These are phyloP conservation scores for Odontesthes bonariensis DNA, from an alignment of 2,113 vertebrate genomes.

Conservation along the genomic window DNA sequence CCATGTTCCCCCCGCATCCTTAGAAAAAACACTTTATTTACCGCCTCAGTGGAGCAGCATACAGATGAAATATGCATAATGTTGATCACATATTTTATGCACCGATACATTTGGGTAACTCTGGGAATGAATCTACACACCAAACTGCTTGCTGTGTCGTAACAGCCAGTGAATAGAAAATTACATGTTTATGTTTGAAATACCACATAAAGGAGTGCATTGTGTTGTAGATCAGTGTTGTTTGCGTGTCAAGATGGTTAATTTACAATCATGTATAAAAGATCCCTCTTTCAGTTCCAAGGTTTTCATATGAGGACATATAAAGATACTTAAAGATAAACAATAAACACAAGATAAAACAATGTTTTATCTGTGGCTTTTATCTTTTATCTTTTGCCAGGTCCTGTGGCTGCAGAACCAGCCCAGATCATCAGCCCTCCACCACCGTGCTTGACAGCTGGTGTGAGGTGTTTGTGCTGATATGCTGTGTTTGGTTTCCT, in stretches of 20 bases:
- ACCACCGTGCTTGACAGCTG: no score
- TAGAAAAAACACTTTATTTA: background rate
- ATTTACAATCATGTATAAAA: constrained; percentile 1
- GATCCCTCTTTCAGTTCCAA: background rate
- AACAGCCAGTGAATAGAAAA: constrained; percentile 41
- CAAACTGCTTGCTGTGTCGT: constrained; percentile 30
- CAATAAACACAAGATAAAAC: no score
- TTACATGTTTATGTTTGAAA: constrained; percentile 1
- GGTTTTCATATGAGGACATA: no score
- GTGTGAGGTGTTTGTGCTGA: no score
- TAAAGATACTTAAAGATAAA: no score
- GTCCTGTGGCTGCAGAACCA: no score
- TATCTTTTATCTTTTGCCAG: no score
- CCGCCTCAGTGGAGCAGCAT: background rate
- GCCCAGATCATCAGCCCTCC: no score
- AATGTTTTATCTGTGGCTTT: no score
- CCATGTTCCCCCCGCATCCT: background rate
- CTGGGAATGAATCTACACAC: background rate
- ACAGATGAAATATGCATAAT: constrained; percentile 25
- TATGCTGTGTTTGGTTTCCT: no score
- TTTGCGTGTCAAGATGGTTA: constrained; percentile 12
- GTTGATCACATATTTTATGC: constrained; percentile 48
- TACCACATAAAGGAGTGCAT: background rate
- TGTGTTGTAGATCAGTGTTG: background rate
- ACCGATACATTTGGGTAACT: constrained; percentile 47